Evolutionary conservation across 2,797 vertebrate genomes (phyloP), one percentile per base, ranked within the genome.

Genomic region (Phrynocephalus forsythii): DNA sequence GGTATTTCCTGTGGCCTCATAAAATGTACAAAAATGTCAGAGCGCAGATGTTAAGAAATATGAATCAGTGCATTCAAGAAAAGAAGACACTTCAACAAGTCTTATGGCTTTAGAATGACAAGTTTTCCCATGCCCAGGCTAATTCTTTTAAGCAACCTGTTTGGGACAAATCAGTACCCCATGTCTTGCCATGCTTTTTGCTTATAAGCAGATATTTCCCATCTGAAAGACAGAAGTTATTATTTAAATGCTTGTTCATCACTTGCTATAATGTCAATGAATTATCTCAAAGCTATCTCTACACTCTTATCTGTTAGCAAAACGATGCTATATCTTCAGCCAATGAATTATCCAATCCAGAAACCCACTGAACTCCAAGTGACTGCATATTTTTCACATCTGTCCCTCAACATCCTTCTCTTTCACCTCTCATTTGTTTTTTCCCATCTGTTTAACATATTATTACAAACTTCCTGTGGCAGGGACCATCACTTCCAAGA

Each of bases 151-250:
- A 33, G 88, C 60, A 91, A 82, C 28, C 91, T 85, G 87, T 82
- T 30, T 90, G 0, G 0, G n/a, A 78, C 81, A 87, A 82, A 88
- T 1, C 69, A 86, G 88, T 87, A 89, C 6, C n/a, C 78, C 26
- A 22, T 1, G 16, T 87, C 88, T 78, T 0, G 22, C 86, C 89
- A 76, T 38, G 83, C 10, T 79, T 22, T 48, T 48, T 79, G 50
- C 90, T 93, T 56, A 3, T 80, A 89, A 89, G 77, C 44, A 90
- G 67, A 22, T 89, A 94, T 90, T 92, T 91, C 92, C 86, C 84
- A 94, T 95, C 88, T 94, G 90, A 69, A 94, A 80, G 33, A 67
- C 71, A 76, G 85, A 92, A 93, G 88, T 24, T 79, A 1, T 87
- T 79, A 82, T 60, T 22, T 90, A 89, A 0, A 86, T 56, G 0